Base-by-base conservation (phyloP, 2,797 vertebrate species). In the Acridotheres tristis region DNA sequence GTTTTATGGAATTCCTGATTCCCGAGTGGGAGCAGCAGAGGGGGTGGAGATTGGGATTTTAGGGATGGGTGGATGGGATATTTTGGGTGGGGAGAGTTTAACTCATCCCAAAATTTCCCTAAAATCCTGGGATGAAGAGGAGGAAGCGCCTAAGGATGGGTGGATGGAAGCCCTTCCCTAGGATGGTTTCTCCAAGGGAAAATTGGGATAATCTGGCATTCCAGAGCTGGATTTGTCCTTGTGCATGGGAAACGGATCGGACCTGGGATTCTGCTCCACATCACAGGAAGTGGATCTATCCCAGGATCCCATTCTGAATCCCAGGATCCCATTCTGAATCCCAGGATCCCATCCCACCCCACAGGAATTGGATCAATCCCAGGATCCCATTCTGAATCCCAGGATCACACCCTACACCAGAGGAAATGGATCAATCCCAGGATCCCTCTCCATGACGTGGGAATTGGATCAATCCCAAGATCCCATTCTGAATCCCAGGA, bases 131-230 rank as follows among this genome's bases (percentile, higher is more conserved):
- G 51, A 43, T 23, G n/a, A 15, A 18, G 23, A 69, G 27, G 10
- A 67, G 34, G 51, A 18, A 61, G 26, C 13, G 2, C 10, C 29
- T 21, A 16, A 51, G 13, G 38, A 77, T 19, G 47, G 34, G 6
- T 30, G 67, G 45, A 32, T 16, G 62, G 21, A 71, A 54, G 43
- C 13, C 23, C 45, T 59, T 47, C 29, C 15, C 43, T 7, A 11
- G 58, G 19, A 62, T 7, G 48, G 18, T 10, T 29, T 59, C 53
- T 12, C 27, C n/a, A 26, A 17, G 11, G 36, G 23, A 3, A 23
- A 30, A 12, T 5, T 32, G 58, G 50, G 36, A 43, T 25, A 26
- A 75, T 6, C 4, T 2, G 17, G 6, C 0, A 0, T 26, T 63
- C 27, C 2, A 0, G 36, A 45, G 67, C 1, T 38, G 71, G 48